Evolutionary conservation across 1,140 invertebrate species (phyloP).

Genomic region (Metaphire vulgaris): DNA sequence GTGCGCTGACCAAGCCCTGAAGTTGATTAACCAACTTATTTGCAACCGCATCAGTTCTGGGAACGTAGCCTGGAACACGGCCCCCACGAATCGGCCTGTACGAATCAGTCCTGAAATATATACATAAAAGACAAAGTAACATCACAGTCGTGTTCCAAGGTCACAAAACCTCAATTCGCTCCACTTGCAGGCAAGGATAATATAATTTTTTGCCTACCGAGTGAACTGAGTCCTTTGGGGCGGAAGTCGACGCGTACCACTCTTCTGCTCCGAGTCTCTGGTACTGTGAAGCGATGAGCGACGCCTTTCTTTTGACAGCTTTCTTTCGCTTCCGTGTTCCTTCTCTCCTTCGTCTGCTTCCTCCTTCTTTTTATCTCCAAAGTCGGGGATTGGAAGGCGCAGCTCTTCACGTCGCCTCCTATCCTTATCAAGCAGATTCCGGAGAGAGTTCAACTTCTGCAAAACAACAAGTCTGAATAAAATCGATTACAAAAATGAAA

Average conservation of each 20-base stretch:
- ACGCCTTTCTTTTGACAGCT: background rate
- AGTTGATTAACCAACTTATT: background rate
- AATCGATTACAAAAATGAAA: too few species aligned
- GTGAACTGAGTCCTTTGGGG: background rate
- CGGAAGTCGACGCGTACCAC: background rate
- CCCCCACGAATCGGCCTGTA: background rate
- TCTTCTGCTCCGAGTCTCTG: background rate
- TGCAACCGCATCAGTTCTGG: background rate
- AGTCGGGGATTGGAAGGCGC: background rate
- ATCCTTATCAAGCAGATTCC: background rate
- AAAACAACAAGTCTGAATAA: background rate
- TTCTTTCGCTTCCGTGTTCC: background rate
- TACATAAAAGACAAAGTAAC: too few species aligned
- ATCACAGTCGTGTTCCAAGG: too few species aligned
- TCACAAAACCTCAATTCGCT: too few species aligned
- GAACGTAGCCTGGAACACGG: background rate
- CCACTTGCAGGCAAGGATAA: too few species aligned
- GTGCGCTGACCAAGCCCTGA: background rate
- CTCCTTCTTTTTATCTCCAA: background rate
- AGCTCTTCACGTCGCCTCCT: background rate
- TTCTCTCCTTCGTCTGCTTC: background rate
- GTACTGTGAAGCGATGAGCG: background rate
- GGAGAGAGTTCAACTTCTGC: background rate
- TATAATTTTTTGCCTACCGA: too few species aligned
- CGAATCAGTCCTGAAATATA: background rate